Evolutionary conservation across 1,140 invertebrate species (phyloP).

Genomic region (Drosophila baimaii): DNA sequence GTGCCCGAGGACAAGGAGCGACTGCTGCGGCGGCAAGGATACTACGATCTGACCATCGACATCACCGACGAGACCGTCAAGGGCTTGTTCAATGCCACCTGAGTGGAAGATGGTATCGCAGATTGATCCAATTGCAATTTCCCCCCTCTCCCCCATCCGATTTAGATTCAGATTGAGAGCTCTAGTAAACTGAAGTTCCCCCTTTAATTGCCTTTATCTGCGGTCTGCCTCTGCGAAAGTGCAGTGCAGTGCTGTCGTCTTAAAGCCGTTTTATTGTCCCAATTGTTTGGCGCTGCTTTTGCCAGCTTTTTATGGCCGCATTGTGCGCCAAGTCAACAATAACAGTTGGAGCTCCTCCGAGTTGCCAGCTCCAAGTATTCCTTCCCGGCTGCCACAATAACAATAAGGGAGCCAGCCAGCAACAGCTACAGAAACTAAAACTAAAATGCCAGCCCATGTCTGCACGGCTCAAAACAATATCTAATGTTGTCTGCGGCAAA

Average conservation of each 20-base stretch:
- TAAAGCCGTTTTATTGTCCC: slow-evolving; percentile 79
- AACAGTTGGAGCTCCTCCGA: slow-evolving; percentile 42
- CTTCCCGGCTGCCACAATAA: slow-evolving; percentile 17
- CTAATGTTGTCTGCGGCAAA: slow-evolving; percentile 78
- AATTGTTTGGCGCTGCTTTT: slow-evolving; percentile 68
- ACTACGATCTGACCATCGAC: slow-evolving; percentile 71
- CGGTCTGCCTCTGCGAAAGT: slow-evolving; percentile 7
- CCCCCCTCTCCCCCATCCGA: background rate
- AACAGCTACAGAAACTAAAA: slow-evolving; percentile 45
- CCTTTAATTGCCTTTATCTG: slow-evolving; percentile 70
- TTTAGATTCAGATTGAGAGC: slow-evolving; percentile 27
- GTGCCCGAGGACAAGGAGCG: slow-evolving; percentile 73
- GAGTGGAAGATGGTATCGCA: background rate
- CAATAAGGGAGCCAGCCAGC: slow-evolving; percentile 19
- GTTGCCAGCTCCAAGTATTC: slow-evolving; percentile 31
- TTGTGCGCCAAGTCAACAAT: slow-evolving; percentile 65
- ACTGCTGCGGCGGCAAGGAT: slow-evolving; percentile 54
- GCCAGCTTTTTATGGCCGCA: slow-evolving; percentile 73
- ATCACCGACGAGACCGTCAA: slow-evolving; percentile 71
- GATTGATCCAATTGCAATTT: background rate
- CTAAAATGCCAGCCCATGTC: slow-evolving; percentile 66
- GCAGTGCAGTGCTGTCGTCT: slow-evolving; percentile 27
- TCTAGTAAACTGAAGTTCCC: slow-evolving; percentile 30
- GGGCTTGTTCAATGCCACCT: slow-evolving; percentile 69
- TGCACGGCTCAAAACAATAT: slow-evolving; percentile 79